These are phyloP conservation scores for Callorhinus ursinus DNA, from an alignment of 2,113 vertebrate species.

Conservation along the genomic window DNA sequence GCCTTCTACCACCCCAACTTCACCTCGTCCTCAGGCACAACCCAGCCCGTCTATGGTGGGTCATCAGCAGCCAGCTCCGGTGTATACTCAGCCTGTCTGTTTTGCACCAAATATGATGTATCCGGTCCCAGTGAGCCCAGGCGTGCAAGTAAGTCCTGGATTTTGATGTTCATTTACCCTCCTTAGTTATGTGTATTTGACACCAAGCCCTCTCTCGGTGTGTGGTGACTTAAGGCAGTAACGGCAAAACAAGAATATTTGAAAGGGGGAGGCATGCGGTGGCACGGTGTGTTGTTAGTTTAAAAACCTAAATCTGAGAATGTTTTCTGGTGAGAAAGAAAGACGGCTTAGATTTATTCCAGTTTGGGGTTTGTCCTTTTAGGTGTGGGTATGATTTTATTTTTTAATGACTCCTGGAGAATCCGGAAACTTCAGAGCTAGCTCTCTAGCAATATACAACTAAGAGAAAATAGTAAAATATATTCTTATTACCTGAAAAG, in stretches of 20 bases:
- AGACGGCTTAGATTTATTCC: not conserved
- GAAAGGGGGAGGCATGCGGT: not conserved
- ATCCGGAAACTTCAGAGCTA: not conserved
- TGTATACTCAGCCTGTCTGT: constrained; percentile 97
- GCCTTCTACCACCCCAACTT: constrained; percentile 97
- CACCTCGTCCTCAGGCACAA: constrained; percentile 96
- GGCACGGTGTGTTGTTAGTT: not conserved
- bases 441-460: not conserved
- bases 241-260: not conserved
- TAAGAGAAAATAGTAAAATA: not conserved
- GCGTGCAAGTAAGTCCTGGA: constrained; percentile 92
- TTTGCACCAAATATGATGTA: constrained; percentile 98
- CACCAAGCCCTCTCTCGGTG: not conserved
- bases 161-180: not conserved
- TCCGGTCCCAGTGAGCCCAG: constrained; percentile 97
- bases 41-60: constrained; percentile 98
- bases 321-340: constrained; percentile 40
- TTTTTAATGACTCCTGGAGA: constrained; percentile 21
- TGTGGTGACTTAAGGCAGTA: not conserved
- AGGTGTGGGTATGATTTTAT: constrained; percentile 13
- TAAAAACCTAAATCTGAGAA: not conserved
- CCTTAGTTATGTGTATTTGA: not conserved
- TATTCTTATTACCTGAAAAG: not conserved
- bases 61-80: constrained; percentile 93
- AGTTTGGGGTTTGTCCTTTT: not conserved